A percentile compares a stretch with the other conserved stretches of the same genome.
These are phyloP conservation scores for western clawed frog (Xenopus tropicalis) DNA, from an alignment of 2,113 vertebrate genomes.

Conservation along the genomic window UCB_Xtro_10.0 CM004443.2:47005001-47005500, in stretches of 20 bases:
- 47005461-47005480: no score
- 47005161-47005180: slow-evolving; percentile 26
- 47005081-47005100: slow-evolving; percentile 37
- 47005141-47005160: slow-evolving; percentile 32
- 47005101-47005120: slow-evolving; percentile 37
- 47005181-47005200: slow-evolving; percentile 21
- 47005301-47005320: no score
- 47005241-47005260: slow-evolving; percentile 13
- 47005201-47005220: slow-evolving; percentile 16
- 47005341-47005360: no score
- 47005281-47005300: no score
- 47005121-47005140: slow-evolving; percentile 24
- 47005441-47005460: no score
- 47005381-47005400: no score
- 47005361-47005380: no score
- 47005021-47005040: slow-evolving; percentile 42
- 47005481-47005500: no score
- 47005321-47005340: no score
- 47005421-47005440: no score
- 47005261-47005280: neutral
- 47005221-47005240: slow-evolving; percentile 5
- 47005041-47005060: slow-evolving; percentile 42
- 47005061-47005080: slow-evolving; percentile 40
- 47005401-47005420: no score
- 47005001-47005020: slow-evolving; percentile 34